Conservation (phyloP, 1,140 invertebrate genomes). For the Drosophila micromelanica region DNA sequence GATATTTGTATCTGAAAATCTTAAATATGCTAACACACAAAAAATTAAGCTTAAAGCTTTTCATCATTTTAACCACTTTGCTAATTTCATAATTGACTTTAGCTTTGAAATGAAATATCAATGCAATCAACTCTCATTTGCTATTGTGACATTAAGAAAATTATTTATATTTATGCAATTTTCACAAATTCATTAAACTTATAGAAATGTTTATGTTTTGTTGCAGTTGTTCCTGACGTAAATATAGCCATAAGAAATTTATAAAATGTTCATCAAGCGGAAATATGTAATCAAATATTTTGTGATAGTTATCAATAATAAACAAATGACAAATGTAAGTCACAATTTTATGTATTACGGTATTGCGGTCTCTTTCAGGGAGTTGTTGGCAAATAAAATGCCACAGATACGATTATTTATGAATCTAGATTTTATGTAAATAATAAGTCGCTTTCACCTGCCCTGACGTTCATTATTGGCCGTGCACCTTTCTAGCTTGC, state of each 20-base stretch:
- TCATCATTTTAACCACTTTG: not conserved
- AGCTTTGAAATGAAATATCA: not conserved
- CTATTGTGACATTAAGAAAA: not conserved
- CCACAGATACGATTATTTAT: conserved; percentile 27
- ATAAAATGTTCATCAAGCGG: conserved; percentile 2
- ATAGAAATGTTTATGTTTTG: not conserved
- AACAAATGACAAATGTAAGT: conserved; percentile 32
- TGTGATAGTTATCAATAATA: conserved; percentile 5
- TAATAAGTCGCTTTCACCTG: conserved; percentile 8
- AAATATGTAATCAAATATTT: conserved; percentile 11
- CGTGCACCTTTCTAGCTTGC: conserved; percentile 8
- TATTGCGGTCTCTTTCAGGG: not conserved
- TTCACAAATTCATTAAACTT: not conserved
- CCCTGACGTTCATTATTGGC: conserved; percentile 24
- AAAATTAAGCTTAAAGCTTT: not conserved
- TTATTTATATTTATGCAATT: not conserved
- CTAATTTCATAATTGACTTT: not conserved
- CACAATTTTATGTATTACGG: conserved; percentile 9
- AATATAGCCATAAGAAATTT: conserved; percentile 7
- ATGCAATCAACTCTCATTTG: not conserved
- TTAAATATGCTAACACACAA: too few species aligned
- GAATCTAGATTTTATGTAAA: conserved; percentile 15
- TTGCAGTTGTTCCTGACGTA: too few species aligned
- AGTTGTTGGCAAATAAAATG: not conserved
- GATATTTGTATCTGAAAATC: too few species aligned